Evolutionary conservation across 2,888 invertebrate species (phyloP).

Genomic region (Diploptera punctata): DNA sequence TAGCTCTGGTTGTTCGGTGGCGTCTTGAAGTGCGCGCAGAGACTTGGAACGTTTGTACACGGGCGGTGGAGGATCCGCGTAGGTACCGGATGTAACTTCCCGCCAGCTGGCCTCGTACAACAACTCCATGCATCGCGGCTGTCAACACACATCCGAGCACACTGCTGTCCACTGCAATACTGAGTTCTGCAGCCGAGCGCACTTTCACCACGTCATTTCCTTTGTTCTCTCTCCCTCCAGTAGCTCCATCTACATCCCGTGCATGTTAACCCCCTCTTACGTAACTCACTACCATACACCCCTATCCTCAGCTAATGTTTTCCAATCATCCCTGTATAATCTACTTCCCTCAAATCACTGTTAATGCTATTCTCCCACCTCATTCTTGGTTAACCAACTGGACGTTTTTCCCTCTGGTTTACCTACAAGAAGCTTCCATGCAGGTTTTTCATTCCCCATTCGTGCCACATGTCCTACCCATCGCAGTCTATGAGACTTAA

Average conservation of each 20-base stretch:
- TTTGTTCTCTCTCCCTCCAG: not conserved
- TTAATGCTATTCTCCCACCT: no score
- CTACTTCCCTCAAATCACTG: no score
- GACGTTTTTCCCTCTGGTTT: no score
- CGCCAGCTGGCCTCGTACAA: conserved; percentile 88
- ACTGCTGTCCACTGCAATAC: not conserved
- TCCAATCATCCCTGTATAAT: no score
- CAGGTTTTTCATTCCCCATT: no score
- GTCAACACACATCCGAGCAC: conserved; percentile 54
- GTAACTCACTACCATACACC: no score
- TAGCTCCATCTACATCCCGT: not conserved
- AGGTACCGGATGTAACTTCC: conserved; percentile 61
- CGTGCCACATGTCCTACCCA: no score
- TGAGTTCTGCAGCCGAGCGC: not conserved
- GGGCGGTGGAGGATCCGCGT: not conserved
- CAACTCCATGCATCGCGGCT: conserved; percentile 74
- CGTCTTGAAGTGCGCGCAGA: not conserved
- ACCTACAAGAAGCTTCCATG: no score
- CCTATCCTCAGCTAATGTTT: no score
- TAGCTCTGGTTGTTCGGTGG: conserved; percentile 8
- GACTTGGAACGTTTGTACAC: conserved; percentile 28
- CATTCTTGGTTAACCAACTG: no score
- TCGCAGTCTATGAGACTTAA: no score
- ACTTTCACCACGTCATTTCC: not conserved
- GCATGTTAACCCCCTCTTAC: no score